These are phyloP conservation scores for Columba janthina DNA, from an alignment of 2,113 vertebrate genomes.

Conservation along the genomic window DNA sequence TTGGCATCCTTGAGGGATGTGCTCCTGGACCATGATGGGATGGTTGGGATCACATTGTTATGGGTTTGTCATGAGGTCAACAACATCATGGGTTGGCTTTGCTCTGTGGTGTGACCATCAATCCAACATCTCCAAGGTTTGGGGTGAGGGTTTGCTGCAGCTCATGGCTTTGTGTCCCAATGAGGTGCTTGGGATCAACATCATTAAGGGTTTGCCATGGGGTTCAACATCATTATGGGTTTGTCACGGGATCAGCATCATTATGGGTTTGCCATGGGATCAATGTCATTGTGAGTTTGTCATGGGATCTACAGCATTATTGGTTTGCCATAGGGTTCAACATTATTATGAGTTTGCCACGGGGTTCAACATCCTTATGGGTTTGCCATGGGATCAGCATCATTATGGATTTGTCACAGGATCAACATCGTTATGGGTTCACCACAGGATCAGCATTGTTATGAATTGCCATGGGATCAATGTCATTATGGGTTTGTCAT, in stretches of 20 bases:
- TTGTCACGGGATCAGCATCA: no score
- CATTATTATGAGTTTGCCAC: no score
- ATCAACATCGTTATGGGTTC: background rate
- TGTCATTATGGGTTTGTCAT: background rate
- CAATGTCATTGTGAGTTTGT: no score
- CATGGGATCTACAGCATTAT: no score
- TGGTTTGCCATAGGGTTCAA: no score
- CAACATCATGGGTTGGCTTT: rapidly evolving
- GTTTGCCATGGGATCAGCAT: background rate
- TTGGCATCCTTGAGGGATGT: background rate
- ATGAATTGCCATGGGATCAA: background rate
- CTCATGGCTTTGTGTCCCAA: rapidly evolving
- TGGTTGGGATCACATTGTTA: background rate
- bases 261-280: no score
- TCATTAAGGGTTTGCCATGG: no score
- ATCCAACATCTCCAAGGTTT: background rate
- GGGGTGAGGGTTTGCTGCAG: background rate
- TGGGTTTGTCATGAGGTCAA: background rate
- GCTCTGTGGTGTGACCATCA: background rate
- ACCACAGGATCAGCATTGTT: no score
- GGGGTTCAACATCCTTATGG: background rate
- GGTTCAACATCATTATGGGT: no score
- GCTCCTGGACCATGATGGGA: background rate
- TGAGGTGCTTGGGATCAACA: background rate
- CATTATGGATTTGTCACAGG: background rate